Conservation (phyloP, 2,888 invertebrate species). For the Hyalella azteca region DNA sequence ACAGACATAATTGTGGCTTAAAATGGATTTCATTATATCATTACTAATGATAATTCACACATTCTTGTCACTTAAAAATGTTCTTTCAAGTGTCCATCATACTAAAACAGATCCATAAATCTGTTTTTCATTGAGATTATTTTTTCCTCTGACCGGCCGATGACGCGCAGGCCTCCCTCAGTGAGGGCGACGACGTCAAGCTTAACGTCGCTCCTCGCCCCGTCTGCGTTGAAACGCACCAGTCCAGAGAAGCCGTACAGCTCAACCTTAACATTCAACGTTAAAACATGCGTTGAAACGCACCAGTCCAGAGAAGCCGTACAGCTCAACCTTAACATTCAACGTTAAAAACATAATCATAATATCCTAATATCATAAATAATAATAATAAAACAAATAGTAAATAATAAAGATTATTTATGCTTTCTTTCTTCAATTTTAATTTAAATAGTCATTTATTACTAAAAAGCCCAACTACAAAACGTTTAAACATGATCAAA, state of each 20-base stretch:
- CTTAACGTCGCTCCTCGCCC: constrained; percentile 63
- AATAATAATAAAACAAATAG: too few species aligned
- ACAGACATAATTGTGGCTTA: background rate
- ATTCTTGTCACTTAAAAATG: background rate
- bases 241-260: constrained; percentile 63
- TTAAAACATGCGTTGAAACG: constrained; percentile 62
- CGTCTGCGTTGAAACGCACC: constrained; percentile 63
- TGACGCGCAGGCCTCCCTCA: constrained; percentile 59
- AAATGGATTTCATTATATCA: background rate
- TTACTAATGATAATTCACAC: background rate
- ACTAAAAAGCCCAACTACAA: too few species aligned
- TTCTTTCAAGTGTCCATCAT: background rate
- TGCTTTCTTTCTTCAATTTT: too few species aligned
- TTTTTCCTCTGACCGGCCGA: constrained; percentile 45
- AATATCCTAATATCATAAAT: too few species aligned
- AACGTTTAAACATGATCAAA: too few species aligned
- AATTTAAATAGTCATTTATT: too few species aligned
- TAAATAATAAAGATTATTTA: too few species aligned
- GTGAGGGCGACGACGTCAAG: constrained; percentile 64
- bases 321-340: constrained; percentile 63
- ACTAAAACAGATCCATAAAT: too few species aligned
- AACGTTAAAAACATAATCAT: too few species aligned
- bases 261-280: too few species aligned
- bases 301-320: constrained; percentile 63
- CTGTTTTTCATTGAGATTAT: background rate